phyloP scores from a whole-genome alignment of 2,113 vertebrate species.

The Colistium nudipinnis region DNA sequence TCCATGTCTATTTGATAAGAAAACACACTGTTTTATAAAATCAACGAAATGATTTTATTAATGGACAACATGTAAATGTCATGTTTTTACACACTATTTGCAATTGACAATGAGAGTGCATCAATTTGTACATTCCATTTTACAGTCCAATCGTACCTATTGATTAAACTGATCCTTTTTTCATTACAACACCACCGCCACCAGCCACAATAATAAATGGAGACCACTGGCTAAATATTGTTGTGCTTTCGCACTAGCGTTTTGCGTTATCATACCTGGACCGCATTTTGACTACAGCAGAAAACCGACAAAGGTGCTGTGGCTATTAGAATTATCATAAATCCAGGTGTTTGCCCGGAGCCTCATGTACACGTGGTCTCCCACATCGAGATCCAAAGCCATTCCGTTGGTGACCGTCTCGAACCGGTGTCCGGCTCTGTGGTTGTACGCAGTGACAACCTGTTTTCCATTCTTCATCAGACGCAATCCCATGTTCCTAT shows the following conservation, averaged over 20 bases:
- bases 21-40: too few species aligned
- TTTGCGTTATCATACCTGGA: too few species aligned
- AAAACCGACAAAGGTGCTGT: slow-evolving; percentile 54
- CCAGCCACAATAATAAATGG: too few species aligned
- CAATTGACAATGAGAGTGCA: too few species aligned
- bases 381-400: slow-evolving; percentile 40
- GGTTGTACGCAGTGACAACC: slow-evolving; percentile 27
- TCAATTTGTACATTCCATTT: too few species aligned
- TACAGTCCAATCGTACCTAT: too few species aligned
- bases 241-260: neutral
- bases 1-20: too few species aligned
- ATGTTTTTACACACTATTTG: too few species aligned
- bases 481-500: slow-evolving; percentile 5
- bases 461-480: slow-evolving; percentile 55
- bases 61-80: too few species aligned
- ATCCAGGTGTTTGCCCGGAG: slow-evolving; percentile 21
- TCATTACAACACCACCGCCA: neutral
- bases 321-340: neutral
- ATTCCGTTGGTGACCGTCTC: slow-evolving; percentile 51
- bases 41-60: too few species aligned
- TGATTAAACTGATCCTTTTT: too few species aligned
- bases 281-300: slow-evolving; percentile 34
- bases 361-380: slow-evolving; percentile 55
- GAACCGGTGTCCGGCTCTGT: neutral
- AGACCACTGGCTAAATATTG: too few species aligned